Conservation (phyloP, 2,888 invertebrate genomes). For the Matsumyia berberina region DNA sequence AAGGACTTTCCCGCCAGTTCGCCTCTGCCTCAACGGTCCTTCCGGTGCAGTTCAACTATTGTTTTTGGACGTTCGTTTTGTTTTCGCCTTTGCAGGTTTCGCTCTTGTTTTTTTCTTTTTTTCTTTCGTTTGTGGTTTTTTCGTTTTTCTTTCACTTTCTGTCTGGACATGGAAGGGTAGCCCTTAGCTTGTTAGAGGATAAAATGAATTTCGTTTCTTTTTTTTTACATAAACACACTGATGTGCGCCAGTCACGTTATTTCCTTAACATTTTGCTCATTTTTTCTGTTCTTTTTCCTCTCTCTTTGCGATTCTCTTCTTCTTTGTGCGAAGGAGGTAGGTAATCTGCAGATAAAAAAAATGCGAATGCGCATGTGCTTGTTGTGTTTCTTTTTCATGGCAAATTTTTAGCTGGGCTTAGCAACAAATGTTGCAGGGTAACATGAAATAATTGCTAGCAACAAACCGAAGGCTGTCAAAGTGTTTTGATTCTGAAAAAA, state of each 20-base stretch:
- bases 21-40: slow-evolving; percentile 9
- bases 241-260: slow-evolving; percentile 41
- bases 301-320: not conserved
- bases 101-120: slow-evolving; percentile 13
- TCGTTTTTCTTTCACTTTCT: slow-evolving; percentile 60
- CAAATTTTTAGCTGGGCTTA: not conserved
- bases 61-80: slow-evolving; percentile 37
- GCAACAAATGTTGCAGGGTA: slow-evolving; percentile 52
- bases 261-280: slow-evolving; percentile 17
- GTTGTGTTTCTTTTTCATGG: slow-evolving; percentile 22
- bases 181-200: slow-evolving; percentile 18
- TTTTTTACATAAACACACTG: slow-evolving; percentile 33
- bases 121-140: slow-evolving; percentile 6
- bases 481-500: slow-evolving; percentile 6
- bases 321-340: slow-evolving; percentile 29
- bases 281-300: not conserved
- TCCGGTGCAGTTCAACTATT: slow-evolving; percentile 56
- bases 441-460: not conserved
- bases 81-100: slow-evolving; percentile 39
- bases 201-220: not conserved
- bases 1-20: slow-evolving; percentile 59
- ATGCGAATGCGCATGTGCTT: slow-evolving; percentile 49
- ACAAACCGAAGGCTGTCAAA: slow-evolving; percentile 19
- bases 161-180: slow-evolving; percentile 49
- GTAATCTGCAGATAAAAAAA: slow-evolving; percentile 10